Conservation (phyloP, 2,888 invertebrate species). For the Tetragnatha montana region DNA sequence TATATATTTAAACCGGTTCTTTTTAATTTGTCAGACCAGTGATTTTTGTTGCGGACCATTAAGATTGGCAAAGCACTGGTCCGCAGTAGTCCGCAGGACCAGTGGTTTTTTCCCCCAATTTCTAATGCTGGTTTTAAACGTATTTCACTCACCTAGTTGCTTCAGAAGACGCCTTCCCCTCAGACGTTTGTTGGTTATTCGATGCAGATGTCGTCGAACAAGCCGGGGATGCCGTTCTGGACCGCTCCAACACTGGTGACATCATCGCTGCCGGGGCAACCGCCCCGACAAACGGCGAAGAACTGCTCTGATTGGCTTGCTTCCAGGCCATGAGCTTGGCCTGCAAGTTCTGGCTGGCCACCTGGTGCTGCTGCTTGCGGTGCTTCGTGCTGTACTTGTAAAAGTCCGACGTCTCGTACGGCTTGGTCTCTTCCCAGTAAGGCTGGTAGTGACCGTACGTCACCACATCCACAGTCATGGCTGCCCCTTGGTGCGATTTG, state of each 20-base stretch:
- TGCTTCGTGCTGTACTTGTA: slow-evolving; percentile 98
- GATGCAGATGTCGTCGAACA: background rate
- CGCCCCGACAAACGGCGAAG: background rate
- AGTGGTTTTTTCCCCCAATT: no score
- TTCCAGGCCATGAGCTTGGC: slow-evolving; percentile 63
- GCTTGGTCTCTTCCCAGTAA: slow-evolving; percentile 92
- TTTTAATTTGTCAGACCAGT: no score
- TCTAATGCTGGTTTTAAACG: no score
- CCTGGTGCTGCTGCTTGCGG: slow-evolving; percentile 79
- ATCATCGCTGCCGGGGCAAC: slow-evolving; percentile 30
- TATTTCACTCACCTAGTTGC: slow-evolving; percentile 18
- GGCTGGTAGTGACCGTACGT: slow-evolving; percentile 91
- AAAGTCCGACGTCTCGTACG: slow-evolving; percentile 98
- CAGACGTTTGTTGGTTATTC: slow-evolving; percentile 6
- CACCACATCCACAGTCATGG: slow-evolving; percentile 79
- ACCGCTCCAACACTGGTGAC: slow-evolving; percentile 62
- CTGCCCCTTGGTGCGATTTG: slow-evolving; percentile 34
- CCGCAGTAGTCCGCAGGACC: no score
- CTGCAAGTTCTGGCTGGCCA: slow-evolving; percentile 59
- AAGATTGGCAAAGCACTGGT: no score
- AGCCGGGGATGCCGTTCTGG: slow-evolving; percentile 55
- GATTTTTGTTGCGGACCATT: no score
- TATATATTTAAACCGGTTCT: no score
- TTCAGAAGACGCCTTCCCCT: slow-evolving; percentile 37
- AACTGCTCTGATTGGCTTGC: slow-evolving; percentile 36